Evolutionary conservation across 2,888 invertebrate species (phyloP).

Genomic region (Caradrina kadenii): DNA sequence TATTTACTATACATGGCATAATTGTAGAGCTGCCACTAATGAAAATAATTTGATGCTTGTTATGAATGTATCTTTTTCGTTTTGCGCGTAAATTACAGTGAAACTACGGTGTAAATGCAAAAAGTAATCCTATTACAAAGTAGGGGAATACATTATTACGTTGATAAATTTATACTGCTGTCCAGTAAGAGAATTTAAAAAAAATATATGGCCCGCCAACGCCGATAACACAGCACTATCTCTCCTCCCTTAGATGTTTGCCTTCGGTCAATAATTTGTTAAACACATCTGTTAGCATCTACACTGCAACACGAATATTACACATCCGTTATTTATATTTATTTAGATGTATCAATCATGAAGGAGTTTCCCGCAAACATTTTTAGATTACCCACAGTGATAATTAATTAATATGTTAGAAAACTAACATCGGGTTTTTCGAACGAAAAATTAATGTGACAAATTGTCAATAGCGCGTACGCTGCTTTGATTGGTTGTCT

Average conservation of each 20-base stretch:
- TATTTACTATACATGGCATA: conserved; percentile 2
- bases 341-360: conserved; percentile 27
- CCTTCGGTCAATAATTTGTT: conserved; percentile 31
- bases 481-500: background rate
- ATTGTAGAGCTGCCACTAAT: conserved; percentile 3
- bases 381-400: background rate
- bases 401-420: conserved; percentile 13
- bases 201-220: background rate
- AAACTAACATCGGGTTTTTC: background rate
- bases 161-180: background rate
- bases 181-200: conserved; percentile 1
- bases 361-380: conserved; percentile 23
- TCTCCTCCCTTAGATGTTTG: conserved; percentile 12
- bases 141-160: background rate
- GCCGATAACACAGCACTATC: background rate
- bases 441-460: too few relatives aligned
- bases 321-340: conserved; percentile 33
- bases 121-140: background rate
- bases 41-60: background rate
- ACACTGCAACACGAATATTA: conserved; percentile 31
- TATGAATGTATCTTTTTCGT: background rate
- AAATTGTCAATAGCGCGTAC: too few relatives aligned
- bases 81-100: background rate
- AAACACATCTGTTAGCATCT: conserved; percentile 22
- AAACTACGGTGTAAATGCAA: conserved; percentile 3